Evolutionary conservation across 37 sponge, comb jelly and placozoan species (phyloP).

Genomic region (Crambe crambe): DNA sequence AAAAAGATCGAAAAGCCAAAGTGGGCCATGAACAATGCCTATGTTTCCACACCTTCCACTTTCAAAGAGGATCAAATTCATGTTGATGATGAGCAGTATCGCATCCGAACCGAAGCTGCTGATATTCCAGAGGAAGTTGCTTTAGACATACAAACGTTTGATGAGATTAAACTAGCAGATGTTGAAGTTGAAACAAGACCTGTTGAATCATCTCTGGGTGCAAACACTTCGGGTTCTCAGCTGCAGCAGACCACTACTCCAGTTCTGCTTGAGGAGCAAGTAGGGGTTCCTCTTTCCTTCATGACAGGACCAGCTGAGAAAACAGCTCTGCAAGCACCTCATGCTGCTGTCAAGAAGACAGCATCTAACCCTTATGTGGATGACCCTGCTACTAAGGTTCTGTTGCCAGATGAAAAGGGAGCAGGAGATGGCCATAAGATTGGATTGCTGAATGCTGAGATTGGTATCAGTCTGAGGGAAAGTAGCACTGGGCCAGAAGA

Average conservation of each 20-base stretch:
- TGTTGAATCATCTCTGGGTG: background rate
- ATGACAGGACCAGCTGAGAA: background rate
- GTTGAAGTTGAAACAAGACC: background rate
- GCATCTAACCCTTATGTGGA: conserved; percentile 22
- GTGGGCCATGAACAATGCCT: conserved; percentile 14
- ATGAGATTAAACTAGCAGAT: background rate
- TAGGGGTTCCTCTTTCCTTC: conserved; percentile 1
- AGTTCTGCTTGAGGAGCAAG: background rate
- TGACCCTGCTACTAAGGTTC: background rate
- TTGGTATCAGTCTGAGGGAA: background rate
- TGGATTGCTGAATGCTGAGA: background rate
- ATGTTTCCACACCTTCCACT: background rate
- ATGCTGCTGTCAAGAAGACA: background rate
- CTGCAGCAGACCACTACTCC: background rate
- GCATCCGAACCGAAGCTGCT: background rate
- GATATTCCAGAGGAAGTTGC: background rate
- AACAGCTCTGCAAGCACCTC: background rate
- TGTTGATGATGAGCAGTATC: conserved; percentile 4
- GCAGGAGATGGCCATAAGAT: background rate
- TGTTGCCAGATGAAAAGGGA: background rate
- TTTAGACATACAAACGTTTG: background rate
- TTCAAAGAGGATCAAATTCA: background rate
- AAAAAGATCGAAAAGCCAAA: conserved; percentile 13
- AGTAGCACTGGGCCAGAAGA: background rate
- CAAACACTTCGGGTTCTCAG: background rate